A percentile compares a stretch with the other conserved stretches of the same genome.
Conservation (phyloP, 2,888 invertebrate genomes). For the Automeris io region DNA sequence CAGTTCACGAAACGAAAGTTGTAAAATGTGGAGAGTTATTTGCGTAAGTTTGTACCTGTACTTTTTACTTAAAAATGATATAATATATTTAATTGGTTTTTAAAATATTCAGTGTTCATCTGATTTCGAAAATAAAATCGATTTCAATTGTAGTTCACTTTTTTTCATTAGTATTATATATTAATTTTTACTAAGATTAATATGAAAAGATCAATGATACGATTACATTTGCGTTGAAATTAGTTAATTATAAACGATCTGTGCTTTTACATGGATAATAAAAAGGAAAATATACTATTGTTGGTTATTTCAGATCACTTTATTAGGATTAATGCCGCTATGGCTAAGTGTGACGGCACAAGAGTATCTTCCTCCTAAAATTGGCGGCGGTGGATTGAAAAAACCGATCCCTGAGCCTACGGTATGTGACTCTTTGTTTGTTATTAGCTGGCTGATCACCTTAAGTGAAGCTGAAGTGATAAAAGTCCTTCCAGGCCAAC, state of each 20-base stretch:
- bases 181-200: too few relatives aligned
- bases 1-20: conserved; percentile 19
- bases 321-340: conserved; percentile 48
- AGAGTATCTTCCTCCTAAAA: conserved; percentile 74
- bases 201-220: neutral
- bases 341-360: conserved; percentile 52
- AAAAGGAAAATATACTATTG: neutral
- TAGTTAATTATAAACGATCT: neutral
- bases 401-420: conserved; percentile 50
- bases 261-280: neutral
- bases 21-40: conserved; percentile 51
- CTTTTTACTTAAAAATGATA: neutral
- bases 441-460: too few relatives aligned
- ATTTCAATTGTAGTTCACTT: neutral
- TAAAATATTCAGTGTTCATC: neutral
- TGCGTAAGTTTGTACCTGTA: conserved; percentile 37
- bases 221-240: too few relatives aligned
- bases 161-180: neutral
- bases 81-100: neutral
- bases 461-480: too few relatives aligned
- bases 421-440: conserved; percentile 34
- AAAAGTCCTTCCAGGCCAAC: too few relatives aligned
- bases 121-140: neutral
- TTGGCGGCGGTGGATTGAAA: conserved; percentile 38
- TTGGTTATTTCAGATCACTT: conserved; percentile 30